phyloP scores from a whole-genome alignment of 2,797 vertebrate genomes.

The Phyllotis vaccarum region DNA sequence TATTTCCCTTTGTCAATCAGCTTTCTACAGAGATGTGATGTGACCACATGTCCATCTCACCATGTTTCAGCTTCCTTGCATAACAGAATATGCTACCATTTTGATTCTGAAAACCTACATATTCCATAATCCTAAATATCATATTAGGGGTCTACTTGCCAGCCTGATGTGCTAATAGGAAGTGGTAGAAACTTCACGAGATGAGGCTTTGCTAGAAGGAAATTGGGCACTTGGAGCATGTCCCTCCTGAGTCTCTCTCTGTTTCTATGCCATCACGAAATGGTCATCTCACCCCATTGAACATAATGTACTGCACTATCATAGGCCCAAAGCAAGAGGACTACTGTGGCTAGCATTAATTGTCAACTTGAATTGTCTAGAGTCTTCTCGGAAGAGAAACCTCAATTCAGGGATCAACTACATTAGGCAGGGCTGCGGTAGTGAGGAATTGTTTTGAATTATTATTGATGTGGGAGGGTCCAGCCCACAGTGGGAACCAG shows the following conservation, averaged over 20 bases:
- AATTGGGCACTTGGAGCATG: neutral
- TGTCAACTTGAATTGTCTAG: neutral
- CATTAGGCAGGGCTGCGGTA: neutral
- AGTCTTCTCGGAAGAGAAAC: neutral
- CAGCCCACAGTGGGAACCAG: neutral
- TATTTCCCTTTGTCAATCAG: accelerated
- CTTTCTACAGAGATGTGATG: neutral
- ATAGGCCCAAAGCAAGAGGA: neutral
- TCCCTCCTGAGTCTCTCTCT: neutral
- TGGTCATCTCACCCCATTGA: neutral
- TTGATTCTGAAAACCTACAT: neutral
- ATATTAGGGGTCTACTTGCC: neutral
- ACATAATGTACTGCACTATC: neutral
- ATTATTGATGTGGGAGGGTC: neutral
- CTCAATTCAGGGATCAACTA: neutral
- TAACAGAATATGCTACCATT: neutral
- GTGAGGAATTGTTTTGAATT: neutral
- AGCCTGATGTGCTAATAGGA: neutral
- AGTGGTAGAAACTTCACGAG: too few species aligned
- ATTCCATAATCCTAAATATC: neutral
- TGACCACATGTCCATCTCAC: neutral
- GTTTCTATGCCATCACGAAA: neutral
- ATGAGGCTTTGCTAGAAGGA: neutral
- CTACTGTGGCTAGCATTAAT: neutral
- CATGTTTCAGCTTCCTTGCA: neutral